Conservation (phyloP, 2,888 invertebrate species). For the Halictus quadricinctus region DNA sequence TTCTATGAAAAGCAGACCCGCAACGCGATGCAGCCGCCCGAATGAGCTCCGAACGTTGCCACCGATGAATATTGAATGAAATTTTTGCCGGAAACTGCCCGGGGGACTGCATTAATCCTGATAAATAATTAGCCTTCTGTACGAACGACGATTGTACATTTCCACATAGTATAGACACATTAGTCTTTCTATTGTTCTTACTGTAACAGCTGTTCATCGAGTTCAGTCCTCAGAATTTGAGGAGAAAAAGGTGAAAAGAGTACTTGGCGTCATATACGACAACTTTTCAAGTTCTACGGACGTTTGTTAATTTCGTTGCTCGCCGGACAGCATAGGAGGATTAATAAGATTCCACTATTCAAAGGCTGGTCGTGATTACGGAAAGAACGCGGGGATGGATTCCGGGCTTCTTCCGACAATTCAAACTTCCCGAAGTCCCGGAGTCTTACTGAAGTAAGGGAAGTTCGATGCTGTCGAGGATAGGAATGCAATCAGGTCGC, state of each 20-base stretch:
- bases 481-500: slow-evolving; percentile 2
- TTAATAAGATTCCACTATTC: background rate
- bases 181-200: background rate
- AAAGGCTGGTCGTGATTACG: background rate
- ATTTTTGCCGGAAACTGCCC: slow-evolving; percentile 23
- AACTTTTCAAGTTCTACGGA: background rate
- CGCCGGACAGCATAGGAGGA: background rate
- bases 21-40: slow-evolving; percentile 43
- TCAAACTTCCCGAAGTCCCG: slow-evolving; percentile 4
- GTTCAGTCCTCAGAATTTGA: background rate
- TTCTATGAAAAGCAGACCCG: slow-evolving; percentile 59
- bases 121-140: background rate
- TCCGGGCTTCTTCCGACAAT: background rate
- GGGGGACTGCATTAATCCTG: background rate
- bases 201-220: background rate
- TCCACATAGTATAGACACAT: background rate
- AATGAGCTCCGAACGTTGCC: slow-evolving; percentile 45
- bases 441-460: background rate
- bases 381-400: background rate
- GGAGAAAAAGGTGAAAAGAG: background rate
- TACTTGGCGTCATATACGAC: background rate
- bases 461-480: background rate
- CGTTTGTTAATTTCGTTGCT: background rate
- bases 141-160: background rate
- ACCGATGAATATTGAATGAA: slow-evolving; percentile 34